These are phyloP conservation scores for Nephrotoma appendiculata DNA, from an alignment of 2,888 invertebrate species.

Conservation along the genomic window DNA sequence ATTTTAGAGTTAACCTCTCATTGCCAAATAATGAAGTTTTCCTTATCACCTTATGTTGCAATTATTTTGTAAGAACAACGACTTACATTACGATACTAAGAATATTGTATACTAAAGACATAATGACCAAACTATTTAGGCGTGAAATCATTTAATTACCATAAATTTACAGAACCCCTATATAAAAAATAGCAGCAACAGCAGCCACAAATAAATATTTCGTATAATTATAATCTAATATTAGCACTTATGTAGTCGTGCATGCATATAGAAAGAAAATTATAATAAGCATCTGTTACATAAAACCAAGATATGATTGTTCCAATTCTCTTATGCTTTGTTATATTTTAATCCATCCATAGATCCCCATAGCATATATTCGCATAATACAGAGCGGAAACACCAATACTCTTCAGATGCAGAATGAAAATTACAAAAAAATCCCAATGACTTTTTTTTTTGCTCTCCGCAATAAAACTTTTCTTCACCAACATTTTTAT, in stretches of 20 bases:
- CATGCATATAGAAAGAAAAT: not conserved
- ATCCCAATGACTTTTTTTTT: not conserved
- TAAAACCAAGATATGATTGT: not conserved
- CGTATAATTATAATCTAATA: not conserved
- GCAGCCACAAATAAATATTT: not conserved
- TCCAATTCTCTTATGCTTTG: not conserved
- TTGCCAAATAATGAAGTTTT: too few species aligned
- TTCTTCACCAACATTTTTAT: not conserved
- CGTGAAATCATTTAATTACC: not conserved
- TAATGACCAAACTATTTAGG: too few species aligned
- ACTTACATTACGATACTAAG: too few species aligned
- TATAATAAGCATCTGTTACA: not conserved
- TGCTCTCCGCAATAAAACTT: not conserved
- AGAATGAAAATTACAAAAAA: not conserved
- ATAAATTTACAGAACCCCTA: not conserved
- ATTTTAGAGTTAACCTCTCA: too few species aligned
- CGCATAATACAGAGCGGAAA: not conserved
- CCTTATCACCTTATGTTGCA: too few species aligned
- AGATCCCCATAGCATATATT: not conserved
- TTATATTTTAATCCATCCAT: not conserved
- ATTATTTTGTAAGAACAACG: too few species aligned
- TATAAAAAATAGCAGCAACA: not conserved
- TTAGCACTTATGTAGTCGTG: not conserved
- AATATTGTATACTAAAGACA: too few species aligned
- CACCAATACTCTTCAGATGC: not conserved